phyloP scores from a whole-genome alignment of 2,888 invertebrate species.

The Ectemnius continuus region DNA sequence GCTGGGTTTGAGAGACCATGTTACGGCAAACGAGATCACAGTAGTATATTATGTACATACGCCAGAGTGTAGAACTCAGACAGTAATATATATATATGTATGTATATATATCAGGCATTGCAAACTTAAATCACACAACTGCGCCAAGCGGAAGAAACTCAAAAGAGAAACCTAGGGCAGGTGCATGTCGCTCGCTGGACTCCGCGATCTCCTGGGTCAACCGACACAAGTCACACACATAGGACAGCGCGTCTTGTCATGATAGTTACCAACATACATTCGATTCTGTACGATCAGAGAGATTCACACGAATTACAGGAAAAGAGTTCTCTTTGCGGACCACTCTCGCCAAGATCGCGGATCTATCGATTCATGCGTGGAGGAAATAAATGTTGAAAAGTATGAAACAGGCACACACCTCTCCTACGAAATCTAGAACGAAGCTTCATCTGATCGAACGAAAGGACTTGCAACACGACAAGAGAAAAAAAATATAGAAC shows the following conservation, averaged over 20 bases:
- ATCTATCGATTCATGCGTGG: neutral
- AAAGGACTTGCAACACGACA: constrained; percentile 2
- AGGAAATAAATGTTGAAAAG: constrained; percentile 3
- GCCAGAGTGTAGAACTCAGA: constrained; percentile 5
- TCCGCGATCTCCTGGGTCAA: no score
- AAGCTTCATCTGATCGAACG: constrained; percentile 28
- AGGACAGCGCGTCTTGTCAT: no score
- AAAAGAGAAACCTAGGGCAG: constrained; percentile 33
- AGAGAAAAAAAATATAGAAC: constrained; percentile 23
- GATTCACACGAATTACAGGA: constrained; percentile 3
- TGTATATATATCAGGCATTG: constrained; percentile 38
- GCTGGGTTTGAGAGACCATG: constrained; percentile 20
- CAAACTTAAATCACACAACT: constrained; percentile 62
- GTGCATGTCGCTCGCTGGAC: constrained; percentile 24
- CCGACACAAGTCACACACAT: no score
- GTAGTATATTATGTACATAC: constrained; percentile 13
- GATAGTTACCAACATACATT: neutral
- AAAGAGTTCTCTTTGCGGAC: neutral
- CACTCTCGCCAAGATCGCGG: constrained; percentile 2
- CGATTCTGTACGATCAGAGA: neutral
- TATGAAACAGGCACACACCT: constrained; percentile 6
- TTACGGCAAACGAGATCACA: constrained; percentile 27
- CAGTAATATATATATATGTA: no score
- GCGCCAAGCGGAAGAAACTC: constrained; percentile 58
- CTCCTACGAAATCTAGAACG: constrained; percentile 16